A percentile compares a stretch with the other conserved stretches of the same genome.
Conservation (phyloP, 2,113 vertebrate genomes). For the Shinisaurus crocodilurus region DNA sequence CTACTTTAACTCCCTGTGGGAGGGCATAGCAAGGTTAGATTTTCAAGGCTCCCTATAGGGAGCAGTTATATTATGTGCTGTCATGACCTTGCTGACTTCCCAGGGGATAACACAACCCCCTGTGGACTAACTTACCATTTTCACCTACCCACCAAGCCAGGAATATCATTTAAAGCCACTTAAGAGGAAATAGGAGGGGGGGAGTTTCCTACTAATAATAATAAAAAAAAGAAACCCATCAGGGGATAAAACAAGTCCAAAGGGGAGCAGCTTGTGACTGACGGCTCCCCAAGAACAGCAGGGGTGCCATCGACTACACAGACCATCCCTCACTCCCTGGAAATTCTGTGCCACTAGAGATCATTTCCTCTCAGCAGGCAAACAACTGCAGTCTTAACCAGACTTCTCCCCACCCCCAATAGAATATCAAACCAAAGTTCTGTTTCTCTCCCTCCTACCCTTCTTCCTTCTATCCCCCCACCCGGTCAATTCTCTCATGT, state of each 20-base stretch:
- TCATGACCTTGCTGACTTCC: neutral
- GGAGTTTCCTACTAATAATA: neutral
- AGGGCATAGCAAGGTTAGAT: neutral
- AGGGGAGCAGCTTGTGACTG: neutral
- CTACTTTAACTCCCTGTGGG: fast-evolving
- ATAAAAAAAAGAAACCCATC: neutral
- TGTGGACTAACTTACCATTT: neutral
- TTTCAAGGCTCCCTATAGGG: conserved; percentile 1
- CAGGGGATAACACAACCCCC: neutral
- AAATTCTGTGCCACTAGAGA: neutral
- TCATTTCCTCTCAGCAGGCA: neutral
- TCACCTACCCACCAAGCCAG: neutral
- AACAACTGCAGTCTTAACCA: neutral
- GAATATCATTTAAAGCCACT: neutral
- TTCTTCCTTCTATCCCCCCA: neutral
- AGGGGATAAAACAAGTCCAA: neutral
- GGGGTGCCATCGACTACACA: conserved; percentile 8
- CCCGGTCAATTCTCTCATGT: neutral
- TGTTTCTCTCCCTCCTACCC: neutral
- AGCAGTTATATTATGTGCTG: neutral
- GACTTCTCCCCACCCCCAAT: no score
- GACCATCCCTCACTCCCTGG: neutral
- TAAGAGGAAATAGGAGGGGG: neutral
- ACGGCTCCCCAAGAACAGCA: conserved; percentile 9
- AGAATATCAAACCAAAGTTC: neutral